Evolutionary conservation across 1,140 invertebrate genomes (phyloP), one percentile per base, ranked within the genome.

Genomic region (Tetragnatha versicolor): DNA sequence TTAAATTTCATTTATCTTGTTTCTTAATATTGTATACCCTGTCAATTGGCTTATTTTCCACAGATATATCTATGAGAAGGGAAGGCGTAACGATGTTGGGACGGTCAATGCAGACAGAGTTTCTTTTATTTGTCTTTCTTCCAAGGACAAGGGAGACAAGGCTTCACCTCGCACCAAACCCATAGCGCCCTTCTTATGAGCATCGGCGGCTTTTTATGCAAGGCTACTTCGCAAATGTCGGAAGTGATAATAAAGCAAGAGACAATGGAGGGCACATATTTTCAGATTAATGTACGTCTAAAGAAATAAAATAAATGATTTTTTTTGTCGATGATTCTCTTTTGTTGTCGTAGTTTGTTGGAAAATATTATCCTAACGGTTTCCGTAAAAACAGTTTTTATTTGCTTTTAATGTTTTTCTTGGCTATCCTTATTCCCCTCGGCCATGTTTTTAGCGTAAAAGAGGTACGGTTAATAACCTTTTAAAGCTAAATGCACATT

Each of bases 91-190:
- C 17, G 17, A 9, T 42, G 39, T 42, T 42, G 39, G 47, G 17
- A 42, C 12, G 49, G 72, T 76, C 60, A 65, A 65, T 65, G 20
- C 37, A 10, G 25, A 10, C 60, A 37, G 12, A 22, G 31, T 70
- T 60, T 63, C 7, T 51, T n/a, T n/a, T n/a, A n/a, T n/a, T n/a
- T n/a, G 49, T 68, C 61, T 61, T 65, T 65, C 51, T 76, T 76
- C 53, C 45, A 76, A 76, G 60, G 72, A 35, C 72, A 22, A n/a
- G 20, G 29, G 10, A 47, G 35, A 65, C 72, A 76, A 76, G 58
- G 58, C 33, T 65, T 76, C 65, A 76, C 72, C 72, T 76, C 65
- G 72, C 45, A 60, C 60, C 37, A 47, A 63, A 60, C 60, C 58
- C 53, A 37, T 76, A 76, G 72, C 55, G 39, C 60, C 72, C 72